Base-by-base conservation (phyloP, 1,140 invertebrate genomes). In the Euglossa dilemma region DNA sequence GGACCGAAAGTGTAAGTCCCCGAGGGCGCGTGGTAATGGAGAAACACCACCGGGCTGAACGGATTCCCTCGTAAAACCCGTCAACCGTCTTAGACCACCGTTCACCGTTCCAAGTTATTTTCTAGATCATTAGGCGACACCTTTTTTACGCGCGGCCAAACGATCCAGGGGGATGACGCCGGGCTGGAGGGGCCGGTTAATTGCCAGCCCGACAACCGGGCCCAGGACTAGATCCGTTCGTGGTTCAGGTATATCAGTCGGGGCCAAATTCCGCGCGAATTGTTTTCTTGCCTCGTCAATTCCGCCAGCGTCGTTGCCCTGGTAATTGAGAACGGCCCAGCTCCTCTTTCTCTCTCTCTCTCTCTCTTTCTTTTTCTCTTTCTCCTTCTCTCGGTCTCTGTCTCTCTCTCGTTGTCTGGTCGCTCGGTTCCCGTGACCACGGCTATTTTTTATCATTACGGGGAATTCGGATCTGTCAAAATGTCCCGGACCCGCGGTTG, bases 391-490 rank as follows among this genome's bases (percentile, higher is more conserved):
- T n/a, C n/a, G n/a, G n/a, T 4, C 36, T 36, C 25, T 59, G 20
- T 64, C 63, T 64, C 63, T 64, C 36, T 36, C 36, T 36, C 1
- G 36, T 36, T 36, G 1, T 4, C 36, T 36, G 43, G 6, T 20
- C 64, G 52, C 59, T 59, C 18, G 36, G 11, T 16, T 23, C 8
- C 18, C 59, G 43, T 56, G 28, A 18, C 54, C 63, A 74, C 77
- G 69, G 76, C 85, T 88, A 87, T 92, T 90, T 93, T 92, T 91
- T 93, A 93, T 93, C 90, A 93, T 93, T 94, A 93, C 91, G 63
- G 67, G 67, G 93, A 93, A 93, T 93, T 94, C 87, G 90, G 91
- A 94, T 94, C 94, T 94, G 94, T 94, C 93, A 94, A 94, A 90
- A 92, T 94, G 93, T 94, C 93, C 92, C 83, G 92, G 78, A 59